These are phyloP conservation scores for Drosophila kurseongensis DNA, from an alignment of 1,140 invertebrate species.

Conservation along the genomic window DNA sequence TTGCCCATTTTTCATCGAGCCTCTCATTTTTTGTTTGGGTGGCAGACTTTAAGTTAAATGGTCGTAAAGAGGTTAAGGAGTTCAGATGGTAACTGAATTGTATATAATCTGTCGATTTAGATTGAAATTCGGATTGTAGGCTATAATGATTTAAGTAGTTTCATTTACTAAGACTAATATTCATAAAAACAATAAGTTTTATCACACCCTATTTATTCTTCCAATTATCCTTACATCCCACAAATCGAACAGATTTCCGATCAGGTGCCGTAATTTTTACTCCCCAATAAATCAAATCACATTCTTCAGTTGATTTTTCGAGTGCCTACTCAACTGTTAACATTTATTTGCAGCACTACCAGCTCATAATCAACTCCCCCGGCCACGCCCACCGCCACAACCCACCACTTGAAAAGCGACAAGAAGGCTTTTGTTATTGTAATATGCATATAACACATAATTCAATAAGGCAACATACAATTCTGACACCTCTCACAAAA, in stretches of 20 bases:
- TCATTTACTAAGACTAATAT: too few relatives aligned
- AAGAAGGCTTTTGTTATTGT: conserved; percentile 44
- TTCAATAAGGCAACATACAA: conserved; percentile 76
- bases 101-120: background rate
- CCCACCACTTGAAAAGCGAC: conserved; percentile 47
- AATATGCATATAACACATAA: conserved; percentile 62
- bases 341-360: conserved; percentile 25
- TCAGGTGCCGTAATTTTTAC: conserved; percentile 26
- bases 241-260: conserved; percentile 44
- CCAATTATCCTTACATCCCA: background rate
- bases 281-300: conserved; percentile 45
- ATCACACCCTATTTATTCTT: background rate
- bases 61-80: conserved; percentile 23
- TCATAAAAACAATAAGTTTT: too few relatives aligned
- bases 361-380: conserved; percentile 33
- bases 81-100: background rate
- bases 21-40: background rate
- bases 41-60: conserved; percentile 23
- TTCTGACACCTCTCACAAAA: conserved; percentile 64
- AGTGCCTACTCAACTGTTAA: conserved; percentile 61
- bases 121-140: too few relatives aligned
- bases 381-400: conserved; percentile 43
- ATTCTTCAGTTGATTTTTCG: conserved; percentile 20
- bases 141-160: too few relatives aligned
- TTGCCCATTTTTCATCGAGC: conserved; percentile 35